These are phyloP conservation scores for Quadroppia sp. DNA, from an alignment of 2,888 invertebrate genomes.

Conservation along the genomic window DNA sequence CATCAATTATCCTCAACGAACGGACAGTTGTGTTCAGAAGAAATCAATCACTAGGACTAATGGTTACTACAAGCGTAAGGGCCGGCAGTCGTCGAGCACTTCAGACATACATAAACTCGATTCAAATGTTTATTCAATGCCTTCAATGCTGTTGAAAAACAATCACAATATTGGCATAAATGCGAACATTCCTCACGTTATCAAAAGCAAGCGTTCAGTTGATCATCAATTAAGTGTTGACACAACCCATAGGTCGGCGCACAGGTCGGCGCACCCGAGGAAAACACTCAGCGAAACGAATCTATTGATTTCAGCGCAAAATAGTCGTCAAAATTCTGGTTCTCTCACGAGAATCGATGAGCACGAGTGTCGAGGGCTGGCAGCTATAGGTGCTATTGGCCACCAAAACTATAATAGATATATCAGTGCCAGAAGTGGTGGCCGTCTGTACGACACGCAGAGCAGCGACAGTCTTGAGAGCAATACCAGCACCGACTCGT, in stretches of 20 bases:
- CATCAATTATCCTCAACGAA: constrained; percentile 12
- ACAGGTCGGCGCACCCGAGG: constrained; percentile 1
- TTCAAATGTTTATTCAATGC: constrained; percentile 30
- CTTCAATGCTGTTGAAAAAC: neutral
- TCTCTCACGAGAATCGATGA: constrained; percentile 31
- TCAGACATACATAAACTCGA: constrained; percentile 38
- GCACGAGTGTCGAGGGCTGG: neutral
- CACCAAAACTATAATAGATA: constrained; percentile 17
- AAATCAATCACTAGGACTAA: constrained; percentile 20
- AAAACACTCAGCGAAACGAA: constrained; percentile 40
- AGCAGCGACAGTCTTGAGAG: constrained; percentile 30
- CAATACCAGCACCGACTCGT: constrained; percentile 13
- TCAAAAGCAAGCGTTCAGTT: constrained; percentile 14
- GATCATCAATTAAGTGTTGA: constrained; percentile 1
- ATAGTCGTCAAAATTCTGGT: neutral
- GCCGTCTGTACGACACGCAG: constrained; percentile 16
- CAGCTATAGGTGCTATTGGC: neutral
- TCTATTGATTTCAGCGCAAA: neutral
- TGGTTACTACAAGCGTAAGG: constrained; percentile 30
- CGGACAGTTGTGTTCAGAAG: constrained; percentile 1
- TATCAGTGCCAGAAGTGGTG: neutral
- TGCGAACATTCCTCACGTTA: neutral
- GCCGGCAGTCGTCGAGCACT: constrained; percentile 36
- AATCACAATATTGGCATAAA: neutral
- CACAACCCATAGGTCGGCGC: neutral